Conservation (phyloP, 1,140 invertebrate species). For the Heliconius hermathena region DNA sequence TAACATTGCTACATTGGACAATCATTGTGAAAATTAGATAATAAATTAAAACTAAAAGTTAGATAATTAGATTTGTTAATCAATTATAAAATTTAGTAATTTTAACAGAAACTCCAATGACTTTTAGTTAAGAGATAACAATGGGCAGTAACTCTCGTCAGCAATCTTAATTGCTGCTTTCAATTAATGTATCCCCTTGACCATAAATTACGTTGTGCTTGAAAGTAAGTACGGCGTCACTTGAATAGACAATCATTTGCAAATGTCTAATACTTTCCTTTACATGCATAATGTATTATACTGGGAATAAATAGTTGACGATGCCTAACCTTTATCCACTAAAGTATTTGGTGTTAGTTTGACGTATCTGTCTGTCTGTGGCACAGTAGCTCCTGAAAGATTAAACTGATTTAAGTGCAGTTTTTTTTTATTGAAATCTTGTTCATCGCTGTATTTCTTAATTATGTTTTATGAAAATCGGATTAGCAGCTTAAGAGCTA, state of each 20-base stretch:
- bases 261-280: constrained; percentile 10
- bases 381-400: too few species aligned
- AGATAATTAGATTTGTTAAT: background rate
- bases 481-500: too few species aligned
- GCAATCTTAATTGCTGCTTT: constrained; percentile 49
- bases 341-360: background rate
- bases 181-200: constrained; percentile 45
- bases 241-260: constrained; percentile 37
- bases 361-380: too few species aligned
- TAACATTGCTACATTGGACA: too few species aligned
- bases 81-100: background rate
- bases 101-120: constrained; percentile 14
- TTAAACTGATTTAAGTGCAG: too few species aligned
- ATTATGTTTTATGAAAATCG: too few species aligned
- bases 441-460: too few species aligned
- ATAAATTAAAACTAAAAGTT: background rate
- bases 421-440: too few species aligned
- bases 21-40: background rate
- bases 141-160: constrained; percentile 34
- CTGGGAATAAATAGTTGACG: background rate
- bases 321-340: background rate
- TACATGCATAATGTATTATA: constrained; percentile 9
- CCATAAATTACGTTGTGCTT: constrained; percentile 33
- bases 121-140: constrained; percentile 29
- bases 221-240: constrained; percentile 35